These are phyloP conservation scores for Elgonia sp. DNA, from an alignment of 2,888 invertebrate species.

Conservation along the genomic window DNA sequence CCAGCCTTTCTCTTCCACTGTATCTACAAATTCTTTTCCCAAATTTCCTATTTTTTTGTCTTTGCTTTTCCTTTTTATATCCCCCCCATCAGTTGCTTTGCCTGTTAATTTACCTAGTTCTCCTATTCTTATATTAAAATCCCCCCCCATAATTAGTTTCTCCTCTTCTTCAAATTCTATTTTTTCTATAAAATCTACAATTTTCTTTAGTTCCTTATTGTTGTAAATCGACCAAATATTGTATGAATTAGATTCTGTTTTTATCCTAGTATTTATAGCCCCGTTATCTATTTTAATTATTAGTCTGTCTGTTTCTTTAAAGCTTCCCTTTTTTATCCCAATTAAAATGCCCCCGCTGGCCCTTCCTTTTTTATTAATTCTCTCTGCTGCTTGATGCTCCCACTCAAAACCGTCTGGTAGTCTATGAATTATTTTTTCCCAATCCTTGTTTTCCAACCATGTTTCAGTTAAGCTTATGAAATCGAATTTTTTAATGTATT, in stretches of 20 bases:
- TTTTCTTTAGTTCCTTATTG: slow-evolving; percentile 1
- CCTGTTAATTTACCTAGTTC: neutral
- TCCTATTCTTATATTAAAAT: slow-evolving; percentile 7
- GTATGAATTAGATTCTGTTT: too few relatives aligned
- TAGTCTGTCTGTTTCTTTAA: too few relatives aligned
- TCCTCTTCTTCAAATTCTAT: neutral
- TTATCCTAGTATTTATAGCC: too few relatives aligned
- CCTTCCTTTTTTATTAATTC: too few relatives aligned
- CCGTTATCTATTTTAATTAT: too few relatives aligned
- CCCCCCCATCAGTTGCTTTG: neutral
- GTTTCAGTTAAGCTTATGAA: neutral
- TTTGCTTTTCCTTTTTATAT: neutral
- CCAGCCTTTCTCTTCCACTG: neutral
- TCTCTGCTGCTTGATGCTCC: neutral
- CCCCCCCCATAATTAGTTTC: neutral
- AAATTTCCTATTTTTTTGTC: neutral
- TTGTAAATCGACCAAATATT: neutral
- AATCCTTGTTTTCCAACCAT: neutral
- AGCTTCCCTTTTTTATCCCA: too few relatives aligned
- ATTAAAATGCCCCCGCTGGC: too few relatives aligned
- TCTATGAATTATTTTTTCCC: neutral
- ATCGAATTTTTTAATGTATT: neutral
- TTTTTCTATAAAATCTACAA: neutral
- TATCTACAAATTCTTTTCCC: neutral
- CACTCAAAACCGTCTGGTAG: neutral